phyloP scores from a whole-genome alignment of 2,888 invertebrate genomes.

The Bruchidius siliquastri region DNA sequence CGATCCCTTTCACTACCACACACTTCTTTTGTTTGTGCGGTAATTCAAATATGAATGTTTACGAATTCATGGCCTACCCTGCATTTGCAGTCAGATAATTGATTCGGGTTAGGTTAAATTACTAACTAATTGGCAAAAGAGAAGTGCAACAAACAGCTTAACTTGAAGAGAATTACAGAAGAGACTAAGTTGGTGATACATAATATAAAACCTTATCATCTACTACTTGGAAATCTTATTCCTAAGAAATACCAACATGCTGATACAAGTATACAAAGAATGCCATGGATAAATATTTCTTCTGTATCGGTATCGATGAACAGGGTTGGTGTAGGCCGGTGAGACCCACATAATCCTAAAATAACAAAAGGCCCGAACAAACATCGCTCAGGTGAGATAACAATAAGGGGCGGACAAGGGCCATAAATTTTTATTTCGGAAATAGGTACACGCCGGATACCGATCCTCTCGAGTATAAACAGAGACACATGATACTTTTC shows the following conservation, averaged over 20 bases:
- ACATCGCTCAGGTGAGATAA: constrained; percentile 32
- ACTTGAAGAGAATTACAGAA: too few relatives aligned
- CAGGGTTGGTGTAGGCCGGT: constrained; percentile 3
- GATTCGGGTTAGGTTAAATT: too few relatives aligned
- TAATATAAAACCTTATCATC: not conserved
- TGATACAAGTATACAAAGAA: not conserved
- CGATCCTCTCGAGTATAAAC: constrained; percentile 17
- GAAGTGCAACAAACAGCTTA: too few relatives aligned
- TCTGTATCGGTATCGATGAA: constrained; percentile 14
- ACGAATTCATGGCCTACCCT: too few relatives aligned
- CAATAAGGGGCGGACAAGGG: constrained; percentile 11
- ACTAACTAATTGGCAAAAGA: too few relatives aligned
- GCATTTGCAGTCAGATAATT: too few relatives aligned
- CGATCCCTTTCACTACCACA: too few relatives aligned
- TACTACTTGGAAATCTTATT: not conserved
- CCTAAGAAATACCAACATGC: not conserved
- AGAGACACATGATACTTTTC: constrained; percentile 11
- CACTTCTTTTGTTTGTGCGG: too few relatives aligned
- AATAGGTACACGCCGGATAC: constrained; percentile 14
- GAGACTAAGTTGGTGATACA: too few relatives aligned
- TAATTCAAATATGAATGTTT: too few relatives aligned
- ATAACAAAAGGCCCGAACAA: constrained; percentile 28
- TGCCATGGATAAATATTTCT: constrained; percentile 13
- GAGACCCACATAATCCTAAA: constrained; percentile 27
- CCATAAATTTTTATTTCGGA: not conserved